phyloP scores from a whole-genome alignment of 2,797 vertebrate species.

The Gadopsis marmoratus region DNA sequence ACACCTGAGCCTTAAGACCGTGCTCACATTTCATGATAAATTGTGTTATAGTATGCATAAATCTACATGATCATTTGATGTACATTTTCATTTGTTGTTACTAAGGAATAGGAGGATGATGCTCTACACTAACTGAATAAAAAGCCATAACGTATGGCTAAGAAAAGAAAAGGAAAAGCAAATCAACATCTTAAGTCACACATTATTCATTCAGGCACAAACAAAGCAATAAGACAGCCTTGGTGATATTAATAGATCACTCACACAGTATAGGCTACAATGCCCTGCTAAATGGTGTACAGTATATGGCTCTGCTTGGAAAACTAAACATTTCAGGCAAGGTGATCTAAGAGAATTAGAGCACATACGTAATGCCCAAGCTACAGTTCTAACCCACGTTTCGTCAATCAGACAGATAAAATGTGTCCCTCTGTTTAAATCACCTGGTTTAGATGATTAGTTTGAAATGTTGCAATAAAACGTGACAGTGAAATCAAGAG shows the following conservation, averaged over 20 bases:
- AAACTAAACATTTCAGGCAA: slow-evolving; percentile 60
- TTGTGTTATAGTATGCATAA: slow-evolving; percentile 73
- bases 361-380: slow-evolving; percentile 70
- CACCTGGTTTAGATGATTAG: slow-evolving; percentile 21
- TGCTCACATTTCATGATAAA: slow-evolving; percentile 63
- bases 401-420: slow-evolving; percentile 29
- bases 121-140: slow-evolving; percentile 66
- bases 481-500: slow-evolving; percentile 37
- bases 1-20: slow-evolving; percentile 48
- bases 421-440: slow-evolving; percentile 7
- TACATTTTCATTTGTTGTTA: slow-evolving; percentile 74
- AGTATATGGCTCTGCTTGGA: slow-evolving; percentile 79
- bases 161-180: slow-evolving; percentile 40
- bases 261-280: slow-evolving; percentile 73
- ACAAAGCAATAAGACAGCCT: slow-evolving; percentile 68
- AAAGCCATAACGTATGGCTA: slow-evolving; percentile 47
- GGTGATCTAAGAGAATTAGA: slow-evolving; percentile 61
- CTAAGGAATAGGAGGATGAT: slow-evolving; percentile 73
- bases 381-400: slow-evolving; percentile 59
- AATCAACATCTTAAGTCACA: slow-evolving; percentile 61
- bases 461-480: slow-evolving; percentile 56
- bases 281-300: slow-evolving; percentile 69
- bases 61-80: slow-evolving; percentile 80
- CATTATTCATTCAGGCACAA: slow-evolving; percentile 75
- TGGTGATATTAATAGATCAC: slow-evolving; percentile 63